Evolutionary conservation across 2,113 vertebrate genomes (phyloP).

Genomic region (Thomomys bottae): DNA sequence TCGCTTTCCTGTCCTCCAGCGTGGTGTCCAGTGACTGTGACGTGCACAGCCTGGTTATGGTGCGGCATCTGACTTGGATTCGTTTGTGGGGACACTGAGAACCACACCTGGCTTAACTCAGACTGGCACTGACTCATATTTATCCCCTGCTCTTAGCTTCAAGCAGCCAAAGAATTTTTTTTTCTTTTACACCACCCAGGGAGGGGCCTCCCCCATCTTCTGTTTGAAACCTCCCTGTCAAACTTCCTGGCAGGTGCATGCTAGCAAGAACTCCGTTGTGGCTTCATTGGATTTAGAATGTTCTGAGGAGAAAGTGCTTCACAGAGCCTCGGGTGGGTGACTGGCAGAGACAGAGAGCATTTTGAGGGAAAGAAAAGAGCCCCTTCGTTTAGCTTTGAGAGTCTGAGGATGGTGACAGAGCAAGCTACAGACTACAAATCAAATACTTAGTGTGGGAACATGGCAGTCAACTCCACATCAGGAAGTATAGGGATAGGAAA

Average conservation of each 20-base stretch:
- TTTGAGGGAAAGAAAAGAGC: not conserved
- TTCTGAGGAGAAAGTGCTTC: not conserved
- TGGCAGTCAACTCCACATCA: no score
- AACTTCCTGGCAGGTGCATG: conserved; percentile 15
- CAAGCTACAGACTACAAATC: not conserved
- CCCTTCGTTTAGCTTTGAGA: not conserved
- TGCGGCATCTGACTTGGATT: not conserved
- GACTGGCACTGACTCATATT: not conserved
- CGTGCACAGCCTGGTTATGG: not conserved
- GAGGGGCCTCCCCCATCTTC: no score
- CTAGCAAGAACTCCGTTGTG: conserved; percentile 32
- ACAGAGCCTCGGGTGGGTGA: not conserved
- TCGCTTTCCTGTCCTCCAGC: not conserved
- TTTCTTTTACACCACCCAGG: not conserved
- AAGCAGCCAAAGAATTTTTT: not conserved
- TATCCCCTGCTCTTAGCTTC: not conserved
- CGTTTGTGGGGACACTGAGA: conserved; percentile 52
- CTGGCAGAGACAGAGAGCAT: not conserved
- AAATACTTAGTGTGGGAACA: not conserved
- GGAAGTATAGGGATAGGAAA: not conserved
- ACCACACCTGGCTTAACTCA: conserved; percentile 36
- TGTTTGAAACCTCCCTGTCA: not conserved
- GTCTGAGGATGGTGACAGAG: not conserved
- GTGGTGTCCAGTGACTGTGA: no score
- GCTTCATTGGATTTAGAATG: conserved; percentile 42